Evolutionary conservation across 2,113 vertebrate species (phyloP), one percentile per base, ranked within the genome.

Genomic region (Pollimyrus isidori): DNA sequence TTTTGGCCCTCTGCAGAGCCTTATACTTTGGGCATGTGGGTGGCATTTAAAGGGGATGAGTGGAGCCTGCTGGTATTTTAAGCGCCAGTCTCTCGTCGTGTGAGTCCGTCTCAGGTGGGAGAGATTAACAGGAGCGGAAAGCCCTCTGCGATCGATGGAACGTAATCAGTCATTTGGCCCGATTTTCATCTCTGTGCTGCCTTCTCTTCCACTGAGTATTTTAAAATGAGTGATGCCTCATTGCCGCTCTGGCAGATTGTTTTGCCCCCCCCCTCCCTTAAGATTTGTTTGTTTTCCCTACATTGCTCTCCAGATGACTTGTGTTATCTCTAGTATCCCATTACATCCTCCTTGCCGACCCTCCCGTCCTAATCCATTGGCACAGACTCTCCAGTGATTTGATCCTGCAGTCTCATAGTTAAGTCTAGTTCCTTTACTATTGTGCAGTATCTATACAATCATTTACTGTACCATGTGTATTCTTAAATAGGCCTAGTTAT

Each of bases 81-180:
- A 39, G 50, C 30, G 13, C n/a, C 49, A 17, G 17, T 87, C 26
- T 65, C 23, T 84, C 83, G 48, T 87, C 50, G 46, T 69, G 45
- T 48, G 53, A 52, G 45, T 90, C 88, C 58, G 19, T 39, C n/a
- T 88, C 88, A 52, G 52, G 58, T 65, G 5, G 4, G 86, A 39
- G 84, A 39, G 89, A 86, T 53, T 87, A 87, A 53, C 23, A 30
- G 84, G n/a, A 86, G 46, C 84, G 21, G 82, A 48, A 48, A 23
- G 82, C 39, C 82, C 82, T 84, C 39, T 86, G 46, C 21, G 21
- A 84, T 84, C 82, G 45, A 82, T 82, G 76, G 76, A 84, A 48
- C 45, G 42, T 84, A 84, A 84, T 84, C 82, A 46, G 82, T 48
- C 82, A 84, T 84, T 84, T 84, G 45, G 82, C 45, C 62, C 3